Percentiles rank a stretch among this genome's conserved stretches.
These are phyloP conservation scores for Ciconia nigra DNA, from an alignment of 2,797 vertebrate species.

Conservation along the genomic window DNA sequence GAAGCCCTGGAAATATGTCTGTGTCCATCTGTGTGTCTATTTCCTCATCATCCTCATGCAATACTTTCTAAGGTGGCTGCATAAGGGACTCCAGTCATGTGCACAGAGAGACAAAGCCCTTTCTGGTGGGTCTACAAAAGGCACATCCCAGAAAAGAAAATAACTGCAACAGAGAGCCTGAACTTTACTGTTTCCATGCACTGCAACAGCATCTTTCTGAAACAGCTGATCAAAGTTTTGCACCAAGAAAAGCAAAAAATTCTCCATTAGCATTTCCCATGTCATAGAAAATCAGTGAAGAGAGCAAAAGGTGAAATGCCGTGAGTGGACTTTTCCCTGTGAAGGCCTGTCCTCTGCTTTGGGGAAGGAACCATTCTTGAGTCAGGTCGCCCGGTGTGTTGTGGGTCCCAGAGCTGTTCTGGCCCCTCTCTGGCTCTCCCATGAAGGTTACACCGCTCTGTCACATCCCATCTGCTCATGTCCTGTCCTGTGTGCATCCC, in stretches of 20 bases:
- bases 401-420: not conserved
- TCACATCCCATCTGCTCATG: not conserved
- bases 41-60: not conserved
- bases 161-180: not conserved
- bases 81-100: too few species aligned
- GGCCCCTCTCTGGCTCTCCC: not conserved
- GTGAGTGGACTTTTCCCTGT: not conserved
- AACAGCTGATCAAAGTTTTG: not conserved
- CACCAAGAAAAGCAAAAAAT: not conserved
- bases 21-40: not conserved
- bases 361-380: not conserved
- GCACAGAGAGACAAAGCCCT: not conserved
- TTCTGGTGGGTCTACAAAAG: not conserved
- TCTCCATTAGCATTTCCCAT: not conserved
- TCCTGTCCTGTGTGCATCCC: not conserved
- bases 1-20: not conserved
- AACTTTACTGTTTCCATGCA: not conserved
- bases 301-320: not conserved
- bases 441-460: not conserved
- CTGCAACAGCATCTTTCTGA: not conserved
- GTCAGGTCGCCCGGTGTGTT: fast-evolving
- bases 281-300: not conserved
- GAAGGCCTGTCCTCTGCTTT: not conserved
- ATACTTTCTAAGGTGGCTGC: not conserved
- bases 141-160: not conserved